A percentile compares a stretch with the other conserved stretches of the same genome.
Conservation (phyloP, 1,140 invertebrate species). For the Lucilia cuprina region DNA sequence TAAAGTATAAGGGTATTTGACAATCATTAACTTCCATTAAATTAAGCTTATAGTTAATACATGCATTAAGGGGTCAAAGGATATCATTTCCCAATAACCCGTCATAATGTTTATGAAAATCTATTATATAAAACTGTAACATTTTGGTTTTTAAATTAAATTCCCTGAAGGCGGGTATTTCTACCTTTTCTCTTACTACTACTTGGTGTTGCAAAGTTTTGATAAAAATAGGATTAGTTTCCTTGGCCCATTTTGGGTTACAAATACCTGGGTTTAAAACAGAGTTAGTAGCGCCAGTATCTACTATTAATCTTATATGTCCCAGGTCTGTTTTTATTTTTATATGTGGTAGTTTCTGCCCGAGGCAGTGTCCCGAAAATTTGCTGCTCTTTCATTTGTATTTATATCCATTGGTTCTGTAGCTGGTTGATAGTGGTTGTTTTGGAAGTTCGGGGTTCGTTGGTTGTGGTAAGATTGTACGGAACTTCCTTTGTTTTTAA, state of each 20-base stretch:
- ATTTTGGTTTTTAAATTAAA: neutral
- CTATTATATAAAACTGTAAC: constrained; percentile 34
- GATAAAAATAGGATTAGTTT: neutral
- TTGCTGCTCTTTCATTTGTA: neutral
- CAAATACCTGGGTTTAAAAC: constrained; percentile 12
- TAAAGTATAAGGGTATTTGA: neutral
- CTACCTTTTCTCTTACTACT: neutral
- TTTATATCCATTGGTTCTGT: neutral
- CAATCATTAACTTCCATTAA: neutral
- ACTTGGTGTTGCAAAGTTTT: constrained; percentile 19
- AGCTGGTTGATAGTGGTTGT: neutral
- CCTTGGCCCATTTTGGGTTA: neutral
- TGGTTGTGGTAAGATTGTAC: neutral
- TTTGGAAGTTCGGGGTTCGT: neutral
- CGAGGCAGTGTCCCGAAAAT: neutral
- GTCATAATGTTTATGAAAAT: neutral
- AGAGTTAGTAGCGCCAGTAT: constrained; percentile 12
- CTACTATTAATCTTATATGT: constrained; percentile 7
- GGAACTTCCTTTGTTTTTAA: neutral
- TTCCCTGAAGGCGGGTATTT: neutral
- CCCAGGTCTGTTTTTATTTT: constrained; percentile 8
- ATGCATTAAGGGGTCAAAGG: neutral
- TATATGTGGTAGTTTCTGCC: constrained; percentile 6
- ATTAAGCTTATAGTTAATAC: neutral
- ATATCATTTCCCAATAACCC: neutral